Evolutionary conservation across 2,797 vertebrate species (phyloP).

Genomic region (Steatocranus sp.): DNA sequence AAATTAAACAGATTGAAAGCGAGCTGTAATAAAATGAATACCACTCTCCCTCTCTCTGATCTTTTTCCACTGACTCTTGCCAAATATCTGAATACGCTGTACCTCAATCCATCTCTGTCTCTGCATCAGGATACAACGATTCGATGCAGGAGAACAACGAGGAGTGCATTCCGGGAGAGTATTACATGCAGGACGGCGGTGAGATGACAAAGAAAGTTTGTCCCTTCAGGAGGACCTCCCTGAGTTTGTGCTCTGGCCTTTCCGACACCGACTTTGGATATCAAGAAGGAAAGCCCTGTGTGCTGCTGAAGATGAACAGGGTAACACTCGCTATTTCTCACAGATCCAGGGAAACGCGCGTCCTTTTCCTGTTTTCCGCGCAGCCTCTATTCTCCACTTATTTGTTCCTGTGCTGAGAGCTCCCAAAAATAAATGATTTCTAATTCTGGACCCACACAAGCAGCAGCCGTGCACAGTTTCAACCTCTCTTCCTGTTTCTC

Average conservation of each 20-base stretch:
- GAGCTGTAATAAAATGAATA: background rate
- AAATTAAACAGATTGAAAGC: background rate
- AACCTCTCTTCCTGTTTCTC: background rate
- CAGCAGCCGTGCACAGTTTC: background rate
- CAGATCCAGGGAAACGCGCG: background rate
- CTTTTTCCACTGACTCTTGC: background rate
- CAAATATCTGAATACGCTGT: background rate
- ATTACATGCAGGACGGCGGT: conserved; percentile 70
- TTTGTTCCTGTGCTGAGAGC: background rate
- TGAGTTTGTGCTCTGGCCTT: conserved; percentile 84
- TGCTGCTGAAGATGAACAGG: conserved; percentile 95
- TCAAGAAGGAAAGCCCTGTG: conserved; percentile 82
- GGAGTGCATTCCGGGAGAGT: conserved; percentile 72
- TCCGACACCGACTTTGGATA: conserved; percentile 84
- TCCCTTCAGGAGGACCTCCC: conserved; percentile 78
- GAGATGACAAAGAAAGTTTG: conserved; percentile 76
- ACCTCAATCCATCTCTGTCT: background rate
- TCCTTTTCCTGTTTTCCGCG: background rate
- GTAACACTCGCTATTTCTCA: conserved; percentile 58
- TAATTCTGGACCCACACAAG: background rate
- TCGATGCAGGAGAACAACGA: conserved; percentile 81
- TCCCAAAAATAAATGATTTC: background rate
- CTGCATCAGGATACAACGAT: conserved; percentile 81
- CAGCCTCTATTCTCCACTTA: background rate
- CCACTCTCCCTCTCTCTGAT: background rate